A percentile compares a stretch with the other conserved stretches of the same genome.
These are phyloP conservation scores for Tenodera sinensis DNA, from an alignment of 2,888 invertebrate species.

Conservation along the genomic window DNA sequence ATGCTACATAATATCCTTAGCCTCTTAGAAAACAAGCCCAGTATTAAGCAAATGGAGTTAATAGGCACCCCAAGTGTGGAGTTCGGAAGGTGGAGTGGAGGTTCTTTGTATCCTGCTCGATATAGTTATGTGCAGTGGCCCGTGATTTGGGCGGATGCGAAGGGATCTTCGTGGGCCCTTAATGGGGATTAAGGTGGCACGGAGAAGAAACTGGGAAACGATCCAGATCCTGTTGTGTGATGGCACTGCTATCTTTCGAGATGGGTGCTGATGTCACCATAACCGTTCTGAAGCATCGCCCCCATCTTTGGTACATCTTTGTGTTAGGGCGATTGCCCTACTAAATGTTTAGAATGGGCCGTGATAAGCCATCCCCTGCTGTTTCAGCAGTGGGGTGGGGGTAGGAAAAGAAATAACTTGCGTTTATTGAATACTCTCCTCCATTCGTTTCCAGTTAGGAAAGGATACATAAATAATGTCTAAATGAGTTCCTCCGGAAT, in stretches of 20 bases:
- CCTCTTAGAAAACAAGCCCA: not conserved
- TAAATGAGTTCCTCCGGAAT: too few species aligned
- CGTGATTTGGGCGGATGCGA: constrained; percentile 1
- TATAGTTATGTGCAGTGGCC: constrained; percentile 8
- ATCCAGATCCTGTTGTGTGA: constrained; percentile 21
- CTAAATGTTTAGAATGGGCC: not conserved
- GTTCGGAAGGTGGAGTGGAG: not conserved
- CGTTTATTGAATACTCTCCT: not conserved
- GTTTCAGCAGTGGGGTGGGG: not conserved
- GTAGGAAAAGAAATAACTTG: not conserved
- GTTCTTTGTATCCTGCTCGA: not conserved
- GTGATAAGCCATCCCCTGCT: not conserved
- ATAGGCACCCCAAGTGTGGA: not conserved
- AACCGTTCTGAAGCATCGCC: not conserved
- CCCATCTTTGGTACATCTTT: not conserved
- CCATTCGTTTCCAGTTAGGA: not conserved
- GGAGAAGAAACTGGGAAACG: constrained; percentile 20
- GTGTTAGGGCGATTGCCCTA: not conserved
- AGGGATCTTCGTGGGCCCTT: not conserved
- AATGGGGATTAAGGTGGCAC: not conserved
- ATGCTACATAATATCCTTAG: not conserved
- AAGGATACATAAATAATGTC: too few species aligned
- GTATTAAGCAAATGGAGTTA: not conserved
- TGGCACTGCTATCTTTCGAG: not conserved
- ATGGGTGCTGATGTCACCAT: not conserved